phyloP scores from a whole-genome alignment of 2,113 vertebrate species.

The Odocoileus virginianus region DNA sequence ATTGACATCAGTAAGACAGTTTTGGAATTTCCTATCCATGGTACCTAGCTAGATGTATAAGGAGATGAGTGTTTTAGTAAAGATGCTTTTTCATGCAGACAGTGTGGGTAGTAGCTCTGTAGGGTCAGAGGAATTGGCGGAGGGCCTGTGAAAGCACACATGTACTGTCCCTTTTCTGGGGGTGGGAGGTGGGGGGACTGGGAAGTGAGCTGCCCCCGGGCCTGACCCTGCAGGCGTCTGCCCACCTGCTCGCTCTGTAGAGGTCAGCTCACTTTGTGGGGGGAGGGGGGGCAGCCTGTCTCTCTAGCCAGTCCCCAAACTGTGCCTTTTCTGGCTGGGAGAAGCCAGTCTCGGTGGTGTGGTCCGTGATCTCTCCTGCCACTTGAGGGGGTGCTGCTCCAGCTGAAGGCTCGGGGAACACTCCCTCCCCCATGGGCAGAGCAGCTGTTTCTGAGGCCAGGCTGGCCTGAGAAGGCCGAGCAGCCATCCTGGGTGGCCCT shows the following conservation, averaged over 20 bases:
- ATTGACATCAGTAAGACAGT: background rate
- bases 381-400: conserved; percentile 64
- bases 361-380: conserved; percentile 31
- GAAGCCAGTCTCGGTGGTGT: conserved; percentile 2
- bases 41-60: background rate
- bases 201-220: background rate
- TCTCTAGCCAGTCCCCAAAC: background rate
- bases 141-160: background rate
- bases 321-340: background rate
- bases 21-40: background rate
- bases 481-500: rapidly evolving
- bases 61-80: background rate
- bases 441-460: background rate
- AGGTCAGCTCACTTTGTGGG: background rate
- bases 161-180: background rate
- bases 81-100: background rate
- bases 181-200: too few species aligned
- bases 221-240: background rate
- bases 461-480: background rate
- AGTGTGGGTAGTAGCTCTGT: background rate
- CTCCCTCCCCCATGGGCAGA: background rate
- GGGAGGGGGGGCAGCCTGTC: background rate
- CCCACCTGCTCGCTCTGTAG: background rate
- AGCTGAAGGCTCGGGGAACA: background rate
- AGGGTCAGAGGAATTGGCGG: background rate